Conservation (phyloP, 1,140 invertebrate genomes). For the Drosophila virilis region DNA sequence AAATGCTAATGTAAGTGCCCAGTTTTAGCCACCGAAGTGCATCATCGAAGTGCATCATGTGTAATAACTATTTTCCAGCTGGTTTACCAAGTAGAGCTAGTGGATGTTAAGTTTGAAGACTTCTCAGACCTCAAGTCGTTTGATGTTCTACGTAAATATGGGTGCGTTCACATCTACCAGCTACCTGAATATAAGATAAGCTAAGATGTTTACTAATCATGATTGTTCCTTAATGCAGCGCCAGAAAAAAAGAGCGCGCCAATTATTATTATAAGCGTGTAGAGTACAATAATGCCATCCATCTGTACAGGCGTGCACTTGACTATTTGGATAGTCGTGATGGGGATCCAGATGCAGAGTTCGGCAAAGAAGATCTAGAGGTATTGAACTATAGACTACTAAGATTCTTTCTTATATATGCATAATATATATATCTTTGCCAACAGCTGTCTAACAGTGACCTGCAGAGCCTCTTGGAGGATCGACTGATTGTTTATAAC, state of each 20-base stretch:
- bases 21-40: neutral
- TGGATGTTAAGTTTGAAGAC: conserved; percentile 87
- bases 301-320: conserved; percentile 93
- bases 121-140: conserved; percentile 87
- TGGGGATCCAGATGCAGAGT: conserved; percentile 84
- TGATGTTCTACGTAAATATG: conserved; percentile 87
- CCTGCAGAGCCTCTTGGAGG: conserved; percentile 88
- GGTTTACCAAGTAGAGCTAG: conserved; percentile 87
- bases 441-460: conserved; percentile 85
- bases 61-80: no score
- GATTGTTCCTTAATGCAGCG: conserved; percentile 84
- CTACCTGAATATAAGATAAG: no score
- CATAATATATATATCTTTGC: neutral
- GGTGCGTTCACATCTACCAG: conserved; percentile 85
- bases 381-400: conserved; percentile 34
- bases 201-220: neutral
- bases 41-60: no score
- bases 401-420: neutral
- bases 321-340: conserved; percentile 91
- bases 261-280: conserved; percentile 94
- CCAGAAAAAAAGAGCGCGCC: conserved; percentile 92
- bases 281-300: conserved; percentile 91
- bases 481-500: conserved; percentile 93
- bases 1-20: conserved; percentile 84
- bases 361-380: conserved; percentile 75